Percentiles rank a stretch among this genome's conserved stretches.
Conservation (phyloP, 1,140 invertebrate species). For the Lanistes nyassanus region DNA sequence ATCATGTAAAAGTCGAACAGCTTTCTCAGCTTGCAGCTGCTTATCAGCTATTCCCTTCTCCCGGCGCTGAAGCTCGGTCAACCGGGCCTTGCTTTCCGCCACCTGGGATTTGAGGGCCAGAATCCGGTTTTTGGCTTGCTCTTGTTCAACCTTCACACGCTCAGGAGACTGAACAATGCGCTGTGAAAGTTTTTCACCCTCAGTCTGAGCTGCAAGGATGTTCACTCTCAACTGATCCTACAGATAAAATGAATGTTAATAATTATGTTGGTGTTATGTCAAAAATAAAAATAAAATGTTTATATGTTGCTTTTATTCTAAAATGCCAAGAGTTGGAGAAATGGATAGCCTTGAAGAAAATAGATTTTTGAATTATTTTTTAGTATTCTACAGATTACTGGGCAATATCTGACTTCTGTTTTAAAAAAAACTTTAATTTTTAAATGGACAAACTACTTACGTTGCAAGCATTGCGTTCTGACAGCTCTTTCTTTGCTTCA, state of each 20-base stretch:
- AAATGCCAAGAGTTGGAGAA: too few species aligned
- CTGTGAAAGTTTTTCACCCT: slow-evolving; percentile 46
- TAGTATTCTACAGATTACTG: too few species aligned
- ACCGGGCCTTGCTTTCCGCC: slow-evolving; percentile 33
- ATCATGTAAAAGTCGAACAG: slow-evolving; percentile 35
- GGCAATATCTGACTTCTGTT: too few species aligned
- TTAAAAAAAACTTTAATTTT: too few species aligned
- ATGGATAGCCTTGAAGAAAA: too few species aligned
- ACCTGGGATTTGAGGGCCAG: slow-evolving; percentile 30
- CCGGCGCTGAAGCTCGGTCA: slow-evolving; percentile 31
- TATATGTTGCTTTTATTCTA: too few species aligned
- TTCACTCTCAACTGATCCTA: slow-evolving; percentile 42
- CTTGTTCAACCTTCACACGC: slow-evolving; percentile 45
- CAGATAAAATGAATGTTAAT: slow-evolving; percentile 2
- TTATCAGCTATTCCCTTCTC: slow-evolving; percentile 25
- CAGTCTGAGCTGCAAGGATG: slow-evolving; percentile 37
- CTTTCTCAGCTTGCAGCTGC: slow-evolving; percentile 32
- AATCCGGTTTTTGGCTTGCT: slow-evolving; percentile 38
- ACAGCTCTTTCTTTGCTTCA: slow-evolving; percentile 35
- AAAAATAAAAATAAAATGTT: too few species aligned
- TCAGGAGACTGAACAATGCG: slow-evolving; percentile 55
- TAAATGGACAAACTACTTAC: slow-evolving; percentile 18
- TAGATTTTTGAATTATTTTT: too few species aligned
- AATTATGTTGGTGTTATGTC: too few species aligned
- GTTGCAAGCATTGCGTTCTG: slow-evolving; percentile 36